Evolutionary conservation across 92 coral and sea anemone species (phyloP).

Genomic region (Parazoanthus darwini): DNA sequence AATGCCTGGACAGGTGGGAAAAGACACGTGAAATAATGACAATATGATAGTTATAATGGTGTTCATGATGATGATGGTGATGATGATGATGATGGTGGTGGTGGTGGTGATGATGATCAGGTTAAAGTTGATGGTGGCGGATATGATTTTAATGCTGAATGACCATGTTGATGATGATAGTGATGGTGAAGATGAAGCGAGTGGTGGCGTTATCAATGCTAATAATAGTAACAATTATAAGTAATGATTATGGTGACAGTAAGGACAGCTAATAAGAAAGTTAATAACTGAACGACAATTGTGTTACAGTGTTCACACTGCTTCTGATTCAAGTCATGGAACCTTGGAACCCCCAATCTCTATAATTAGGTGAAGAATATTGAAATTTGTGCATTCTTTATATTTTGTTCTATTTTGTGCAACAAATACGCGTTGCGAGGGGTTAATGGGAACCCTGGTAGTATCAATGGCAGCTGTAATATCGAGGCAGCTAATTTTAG

Average conservation of each 20-base stretch:
- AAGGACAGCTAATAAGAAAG: no score
- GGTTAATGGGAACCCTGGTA: no score
- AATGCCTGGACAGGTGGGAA: slow-evolving; percentile 64
- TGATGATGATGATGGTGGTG: background rate
- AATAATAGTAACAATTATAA: background rate
- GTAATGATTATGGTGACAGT: background rate
- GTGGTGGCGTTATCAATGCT: background rate
- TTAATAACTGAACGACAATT: background rate
- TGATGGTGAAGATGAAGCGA: no score
- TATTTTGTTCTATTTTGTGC: no score
- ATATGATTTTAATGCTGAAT: background rate
- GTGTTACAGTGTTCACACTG: no score
- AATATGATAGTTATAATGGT: background rate
- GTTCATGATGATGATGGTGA: background rate
- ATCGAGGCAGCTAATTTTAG: background rate
- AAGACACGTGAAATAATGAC: background rate
- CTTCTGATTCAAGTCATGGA: no score
- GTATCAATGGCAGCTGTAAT: background rate
- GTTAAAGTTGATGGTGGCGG: background rate
- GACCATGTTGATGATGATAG: background rate
- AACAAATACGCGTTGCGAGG: no score
- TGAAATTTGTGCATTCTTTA: no score
- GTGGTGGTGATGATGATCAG: background rate
- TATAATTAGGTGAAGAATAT: no score
- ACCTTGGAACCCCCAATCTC: no score